These are phyloP conservation scores for Phalacrocorax brasilianus DNA, from an alignment of 2,113 vertebrate genomes.

Conservation along the genomic window DNA sequence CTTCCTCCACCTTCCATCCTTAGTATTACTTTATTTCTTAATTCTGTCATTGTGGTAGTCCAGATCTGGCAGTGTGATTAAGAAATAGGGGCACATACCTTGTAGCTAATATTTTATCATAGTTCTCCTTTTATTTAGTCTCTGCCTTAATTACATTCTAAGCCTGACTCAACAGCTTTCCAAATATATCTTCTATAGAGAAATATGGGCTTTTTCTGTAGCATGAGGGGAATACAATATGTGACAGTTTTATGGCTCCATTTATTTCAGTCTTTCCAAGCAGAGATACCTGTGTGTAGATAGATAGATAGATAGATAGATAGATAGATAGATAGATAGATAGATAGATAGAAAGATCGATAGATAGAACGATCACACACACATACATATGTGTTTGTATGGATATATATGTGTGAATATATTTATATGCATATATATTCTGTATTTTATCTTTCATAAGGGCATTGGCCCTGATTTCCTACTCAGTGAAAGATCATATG, in stretches of 20 bases:
- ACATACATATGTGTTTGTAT: too few species aligned
- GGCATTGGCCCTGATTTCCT: background rate
- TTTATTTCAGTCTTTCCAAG: background rate
- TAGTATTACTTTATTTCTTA: background rate
- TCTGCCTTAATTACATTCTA: conserved; percentile 19
- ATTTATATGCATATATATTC: too few species aligned
- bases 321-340: too few species aligned
- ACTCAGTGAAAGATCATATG: background rate
- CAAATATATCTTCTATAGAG: background rate
- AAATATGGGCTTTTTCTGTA: background rate
- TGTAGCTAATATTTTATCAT: background rate
- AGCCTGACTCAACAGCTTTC: background rate
- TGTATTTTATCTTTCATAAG: background rate
- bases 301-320: too few species aligned
- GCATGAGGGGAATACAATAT: background rate
- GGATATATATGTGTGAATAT: too few species aligned
- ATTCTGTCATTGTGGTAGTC: background rate
- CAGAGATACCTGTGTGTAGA: background rate
- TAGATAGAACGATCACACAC: too few species aligned
- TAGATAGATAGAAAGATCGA: too few species aligned
- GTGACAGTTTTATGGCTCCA: background rate
- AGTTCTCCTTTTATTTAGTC: background rate
- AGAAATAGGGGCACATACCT: background rate
- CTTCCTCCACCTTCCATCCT: background rate
- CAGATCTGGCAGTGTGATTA: background rate